Conservation (phyloP, 2,888 invertebrate species). For the Malachius bipustulatus region DNA sequence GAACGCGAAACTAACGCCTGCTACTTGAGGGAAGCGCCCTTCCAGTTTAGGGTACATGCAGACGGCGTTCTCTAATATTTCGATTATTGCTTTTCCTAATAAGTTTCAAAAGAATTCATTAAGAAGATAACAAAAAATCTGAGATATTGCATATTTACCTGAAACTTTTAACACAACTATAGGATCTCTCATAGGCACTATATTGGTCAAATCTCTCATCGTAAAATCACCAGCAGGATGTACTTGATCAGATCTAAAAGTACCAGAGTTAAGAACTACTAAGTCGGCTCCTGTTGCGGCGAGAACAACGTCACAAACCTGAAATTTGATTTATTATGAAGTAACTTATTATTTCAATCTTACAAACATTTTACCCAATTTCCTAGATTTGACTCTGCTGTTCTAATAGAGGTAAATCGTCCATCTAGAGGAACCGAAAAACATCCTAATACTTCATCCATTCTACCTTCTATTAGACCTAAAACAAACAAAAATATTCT, state of each 20-base stretch:
- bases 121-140: too few relatives aligned
- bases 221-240: constrained; percentile 78
- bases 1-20: constrained; percentile 66
- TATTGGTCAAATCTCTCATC: constrained; percentile 67
- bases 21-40: constrained; percentile 79
- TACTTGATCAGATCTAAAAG: constrained; percentile 65
- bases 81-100: constrained; percentile 52
- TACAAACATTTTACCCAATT: constrained; percentile 52
- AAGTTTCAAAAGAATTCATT: too few relatives aligned
- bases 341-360: constrained; percentile 2
- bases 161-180: constrained; percentile 63
- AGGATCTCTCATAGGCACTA: constrained; percentile 79
- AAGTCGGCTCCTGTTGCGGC: constrained; percentile 78
- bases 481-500: constrained; percentile 21
- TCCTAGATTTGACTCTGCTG: constrained; percentile 80
- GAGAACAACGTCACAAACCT: constrained; percentile 64
- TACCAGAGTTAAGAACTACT: constrained; percentile 80
- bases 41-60: constrained; percentile 77
- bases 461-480: constrained; percentile 71
- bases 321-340: constrained; percentile 13
- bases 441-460: constrained; percentile 72
- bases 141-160: constrained; percentile 40
- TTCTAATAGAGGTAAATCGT: constrained; percentile 66
- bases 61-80: constrained; percentile 74
- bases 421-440: constrained; percentile 83